A percentile compares a stretch with the other conserved stretches of the same genome.
These are phyloP conservation scores for Mus pahari DNA, from an alignment of 2,113 vertebrate species.

Conservation along the genomic window DNA sequence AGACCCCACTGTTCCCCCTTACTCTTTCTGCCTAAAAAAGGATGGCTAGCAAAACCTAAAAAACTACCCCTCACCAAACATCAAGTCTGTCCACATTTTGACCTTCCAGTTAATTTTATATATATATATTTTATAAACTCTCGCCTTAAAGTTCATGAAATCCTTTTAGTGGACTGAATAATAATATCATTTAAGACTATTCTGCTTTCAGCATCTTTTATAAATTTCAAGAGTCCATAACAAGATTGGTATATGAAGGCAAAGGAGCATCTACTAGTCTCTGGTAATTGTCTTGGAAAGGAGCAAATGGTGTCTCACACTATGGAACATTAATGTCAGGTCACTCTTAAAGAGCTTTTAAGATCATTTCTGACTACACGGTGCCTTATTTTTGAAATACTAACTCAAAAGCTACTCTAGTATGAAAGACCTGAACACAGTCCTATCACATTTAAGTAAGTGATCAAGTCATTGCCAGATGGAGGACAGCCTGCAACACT, in stretches of 20 bases:
- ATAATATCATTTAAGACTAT: conserved; percentile 22
- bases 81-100: neutral
- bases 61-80: neutral
- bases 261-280: neutral
- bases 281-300: neutral
- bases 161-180: neutral
- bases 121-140: neutral
- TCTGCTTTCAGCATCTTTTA: conserved; percentile 34
- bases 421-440: neutral
- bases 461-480: neutral
- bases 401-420: neutral
- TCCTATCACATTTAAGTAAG: no score
- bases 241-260: neutral
- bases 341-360: neutral
- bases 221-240: neutral
- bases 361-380: neutral
- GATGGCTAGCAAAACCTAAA: neutral
- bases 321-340: neutral
- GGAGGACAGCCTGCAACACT: neutral
- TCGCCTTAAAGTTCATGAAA: no score
- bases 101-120: neutral
- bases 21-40: neutral
- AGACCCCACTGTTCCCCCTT: neutral
- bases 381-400: neutral
- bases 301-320: neutral